Evolutionary conservation across 2,797 vertebrate species (phyloP), one percentile per base, ranked within the genome.

Genomic region (Fistularia commersonii): DNA sequence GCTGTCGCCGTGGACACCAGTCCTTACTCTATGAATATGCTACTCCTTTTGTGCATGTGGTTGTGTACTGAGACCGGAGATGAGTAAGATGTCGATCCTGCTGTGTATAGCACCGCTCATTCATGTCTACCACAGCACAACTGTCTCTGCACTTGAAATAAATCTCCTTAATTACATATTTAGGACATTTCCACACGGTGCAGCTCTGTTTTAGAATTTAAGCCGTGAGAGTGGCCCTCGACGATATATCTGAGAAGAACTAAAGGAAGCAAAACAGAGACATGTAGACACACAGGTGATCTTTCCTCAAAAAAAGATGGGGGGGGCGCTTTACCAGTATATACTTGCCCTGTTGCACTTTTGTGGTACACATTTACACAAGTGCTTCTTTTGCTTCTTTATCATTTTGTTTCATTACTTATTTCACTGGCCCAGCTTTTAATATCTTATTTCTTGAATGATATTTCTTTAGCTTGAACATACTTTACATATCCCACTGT

Each of bases 1-100:
- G 36, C 53, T n/a, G 58, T 70, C 71, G 67, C 74, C 49, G 7
- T 53, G 66, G 76, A 76, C 57, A 37, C 41, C 42, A 49, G 41
- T 48, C 58, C 54, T 62, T 67, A 55, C 61, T 49, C n/a, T 45
- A 54, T 70, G 60, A 73, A 76, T 69, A 65, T 68, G 61, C 61
- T 53, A 69, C 57, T 60, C 42, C 48, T 72, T 72, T 71, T 72
- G 59, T 76, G 40, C 46, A 32, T 38, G 8, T 32, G 58, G 48
- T 41, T 48, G 39, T 57, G 58, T 66, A 51, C 14, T 51, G 33
- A 56, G 41, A 39, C 38, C 40, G 36, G 45, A 23, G 1, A 1
- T 54, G 45, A 50, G 54, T 57, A 40, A 54, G 55, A 60, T 66
- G 55, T 70, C 57, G 50, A 15, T 54, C 32, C 57, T 51, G 59